Base-by-base conservation (phyloP, 35 echinoderm and acorn worm genomes). In the Heliocidaris erythrogramma region DNA sequence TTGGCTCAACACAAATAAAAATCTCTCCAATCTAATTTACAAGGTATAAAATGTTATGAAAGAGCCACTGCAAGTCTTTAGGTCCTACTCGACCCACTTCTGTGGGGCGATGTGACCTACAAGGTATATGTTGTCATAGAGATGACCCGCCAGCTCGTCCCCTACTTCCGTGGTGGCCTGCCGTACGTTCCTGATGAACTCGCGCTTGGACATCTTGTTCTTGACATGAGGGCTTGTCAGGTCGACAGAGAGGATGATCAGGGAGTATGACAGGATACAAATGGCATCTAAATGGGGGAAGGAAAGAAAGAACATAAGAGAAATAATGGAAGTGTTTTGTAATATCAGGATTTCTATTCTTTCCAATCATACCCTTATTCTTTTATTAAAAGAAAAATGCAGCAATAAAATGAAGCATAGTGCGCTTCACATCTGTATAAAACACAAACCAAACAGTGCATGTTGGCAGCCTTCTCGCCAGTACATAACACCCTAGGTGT, bases 221-320 rank as follows among this genome's bases (percentile, higher is more conserved):
- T 99, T 99, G 59, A 99, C 97, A 59, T 99, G 97, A 13, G 98
- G 98, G 61, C 98, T 99, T n/a, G 98, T 99, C 93, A 99, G 96
- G 88, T 99, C 98, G 18, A 97, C 95, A 9, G 98, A 99, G 49
- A 99, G 97, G 65, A 99, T 85, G 50, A 99, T 97, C 85, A 99
- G 61, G 18, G 98, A 99, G 88, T 99, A 99, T 94, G 97, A 97
- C 42, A 99, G 97, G 18, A 99, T 96, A 78, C 96, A 99, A 60
- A 99, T 97, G 71, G 95, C 97, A 94, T 99, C 98, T 99, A 95
- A 29, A 92, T 88, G 49, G 48, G 31, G 86, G 21, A 48, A 59
- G 2, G 24, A 59, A 0, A 3, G 35, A 42, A 42, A 21, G 12
- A 31, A 2, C 2, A 90, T 32, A 90, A 90, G 1, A 90, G 88